Conservation (phyloP, 2,888 invertebrate genomes). For the Rotaria socialis region DNA sequence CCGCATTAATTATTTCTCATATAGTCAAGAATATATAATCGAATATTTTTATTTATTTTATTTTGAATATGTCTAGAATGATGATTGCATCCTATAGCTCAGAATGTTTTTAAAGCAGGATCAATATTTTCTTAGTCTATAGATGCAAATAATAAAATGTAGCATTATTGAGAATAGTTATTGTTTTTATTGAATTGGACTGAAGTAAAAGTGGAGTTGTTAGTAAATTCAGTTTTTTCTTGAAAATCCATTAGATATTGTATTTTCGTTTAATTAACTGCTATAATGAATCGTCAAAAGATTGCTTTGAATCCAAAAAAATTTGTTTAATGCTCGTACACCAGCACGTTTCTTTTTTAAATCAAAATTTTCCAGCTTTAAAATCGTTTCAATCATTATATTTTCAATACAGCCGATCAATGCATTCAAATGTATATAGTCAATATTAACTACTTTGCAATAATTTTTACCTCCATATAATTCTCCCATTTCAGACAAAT, state of each 20-base stretch:
- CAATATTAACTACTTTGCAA: not conserved
- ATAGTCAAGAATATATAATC: no score
- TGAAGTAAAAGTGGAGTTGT: no score
- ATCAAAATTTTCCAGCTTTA: not conserved
- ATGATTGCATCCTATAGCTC: no score
- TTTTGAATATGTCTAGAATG: no score
- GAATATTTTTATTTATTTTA: no score
- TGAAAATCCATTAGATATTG: not conserved
- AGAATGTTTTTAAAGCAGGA: no score
- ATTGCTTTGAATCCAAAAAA: not conserved
- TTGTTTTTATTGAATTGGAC: no score
- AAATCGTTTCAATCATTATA: not conserved
- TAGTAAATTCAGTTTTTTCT: not conserved
- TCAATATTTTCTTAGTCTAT: no score
- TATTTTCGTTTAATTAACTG: not conserved
- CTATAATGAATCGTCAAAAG: not conserved
- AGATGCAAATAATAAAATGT: no score
- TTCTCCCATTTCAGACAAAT: conserved; percentile 14
- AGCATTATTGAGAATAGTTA: no score
- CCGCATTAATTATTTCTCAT: no score
- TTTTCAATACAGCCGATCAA: not conserved
- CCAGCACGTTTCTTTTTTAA: not conserved
- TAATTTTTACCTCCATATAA: not conserved
- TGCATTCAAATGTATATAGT: not conserved
- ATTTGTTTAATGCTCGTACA: not conserved